These are phyloP conservation scores for Chelonoidis abingdonii DNA, from an alignment of 2,113 vertebrate genomes.

Conservation along the genomic window DNA sequence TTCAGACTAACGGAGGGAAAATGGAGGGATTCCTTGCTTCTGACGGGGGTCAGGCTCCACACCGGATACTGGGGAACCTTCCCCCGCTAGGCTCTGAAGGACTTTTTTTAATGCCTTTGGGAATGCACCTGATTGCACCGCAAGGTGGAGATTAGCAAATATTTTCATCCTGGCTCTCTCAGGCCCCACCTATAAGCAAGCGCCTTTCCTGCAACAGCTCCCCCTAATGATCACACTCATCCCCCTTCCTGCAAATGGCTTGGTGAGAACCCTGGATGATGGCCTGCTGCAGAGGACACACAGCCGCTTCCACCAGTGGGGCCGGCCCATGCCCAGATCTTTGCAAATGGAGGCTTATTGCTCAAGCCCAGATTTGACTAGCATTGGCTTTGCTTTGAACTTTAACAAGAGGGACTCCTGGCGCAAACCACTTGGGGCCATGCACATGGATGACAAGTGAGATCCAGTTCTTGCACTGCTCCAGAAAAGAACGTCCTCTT, in stretches of 20 bases:
- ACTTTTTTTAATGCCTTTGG: background rate
- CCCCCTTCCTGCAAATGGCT: background rate
- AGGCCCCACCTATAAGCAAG: background rate
- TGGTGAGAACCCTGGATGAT: background rate
- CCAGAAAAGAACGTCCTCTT: fast-evolving
- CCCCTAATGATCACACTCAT: background rate
- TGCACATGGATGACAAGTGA: background rate
- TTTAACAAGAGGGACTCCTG: background rate
- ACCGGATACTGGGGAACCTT: background rate
- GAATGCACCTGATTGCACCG: background rate
- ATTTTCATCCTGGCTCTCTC: background rate
- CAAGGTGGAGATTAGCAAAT: background rate
- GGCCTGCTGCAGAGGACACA: background rate
- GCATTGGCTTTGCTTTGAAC: background rate
- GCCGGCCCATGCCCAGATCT: background rate
- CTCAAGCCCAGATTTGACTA: background rate
- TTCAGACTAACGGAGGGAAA: background rate
- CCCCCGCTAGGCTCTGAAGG: background rate
- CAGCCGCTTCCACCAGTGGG: background rate
- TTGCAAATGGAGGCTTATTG: background rate
- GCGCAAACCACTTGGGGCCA: background rate
- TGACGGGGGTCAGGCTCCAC: background rate
- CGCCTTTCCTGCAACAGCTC: background rate
- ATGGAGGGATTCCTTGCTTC: background rate
- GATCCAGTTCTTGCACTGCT: background rate